Percentiles rank a stretch among this genome's conserved stretches.
phyloP scores from a whole-genome alignment of 2,113 vertebrate genomes.

The Esox niger region DNA sequence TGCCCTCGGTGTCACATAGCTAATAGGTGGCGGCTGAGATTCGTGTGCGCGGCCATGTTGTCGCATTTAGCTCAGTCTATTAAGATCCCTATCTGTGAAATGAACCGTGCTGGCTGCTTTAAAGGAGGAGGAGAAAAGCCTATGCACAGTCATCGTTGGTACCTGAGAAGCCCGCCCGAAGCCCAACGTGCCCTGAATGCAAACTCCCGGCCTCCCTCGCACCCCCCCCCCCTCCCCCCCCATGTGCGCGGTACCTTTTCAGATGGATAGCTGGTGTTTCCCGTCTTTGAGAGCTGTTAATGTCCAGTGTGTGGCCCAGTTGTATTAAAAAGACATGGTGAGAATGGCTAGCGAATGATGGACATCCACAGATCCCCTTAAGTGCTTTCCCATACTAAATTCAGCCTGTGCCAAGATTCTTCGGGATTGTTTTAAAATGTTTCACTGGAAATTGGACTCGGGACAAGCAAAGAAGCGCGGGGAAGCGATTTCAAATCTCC shows the following conservation, averaged over 20 bases:
- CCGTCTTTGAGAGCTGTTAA: background rate
- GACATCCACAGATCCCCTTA: constrained; percentile 31
- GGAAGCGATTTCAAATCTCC: constrained; percentile 55
- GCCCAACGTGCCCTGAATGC: constrained; percentile 23
- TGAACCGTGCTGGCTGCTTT: constrained; percentile 23
- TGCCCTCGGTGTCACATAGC: background rate
- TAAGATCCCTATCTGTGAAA: constrained; percentile 35
- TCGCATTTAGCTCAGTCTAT: constrained; percentile 30
- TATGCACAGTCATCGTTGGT: constrained; percentile 22
- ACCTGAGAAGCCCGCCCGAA: constrained; percentile 36
- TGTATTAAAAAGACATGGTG: constrained; percentile 26
- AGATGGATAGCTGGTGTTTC: constrained; percentile 26
- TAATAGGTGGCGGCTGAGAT: background rate
- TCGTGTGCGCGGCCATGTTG: constrained; percentile 2
- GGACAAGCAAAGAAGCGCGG: constrained; percentile 36
- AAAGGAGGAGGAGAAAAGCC: constrained; percentile 4
- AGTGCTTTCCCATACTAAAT: constrained; percentile 47
- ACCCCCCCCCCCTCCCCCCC: background rate
- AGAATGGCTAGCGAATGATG: constrained; percentile 26
- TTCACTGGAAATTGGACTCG: constrained; percentile 22
- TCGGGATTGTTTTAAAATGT: constrained; percentile 23
- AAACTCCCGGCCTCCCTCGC: constrained; percentile 5
- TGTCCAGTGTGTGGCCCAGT: constrained; percentile 19
- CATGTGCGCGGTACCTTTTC: constrained; percentile 37
- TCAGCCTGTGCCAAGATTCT: constrained; percentile 40